Conservation (phyloP, 2,113 vertebrate genomes). For the Phoxinus phoxinus region DNA sequence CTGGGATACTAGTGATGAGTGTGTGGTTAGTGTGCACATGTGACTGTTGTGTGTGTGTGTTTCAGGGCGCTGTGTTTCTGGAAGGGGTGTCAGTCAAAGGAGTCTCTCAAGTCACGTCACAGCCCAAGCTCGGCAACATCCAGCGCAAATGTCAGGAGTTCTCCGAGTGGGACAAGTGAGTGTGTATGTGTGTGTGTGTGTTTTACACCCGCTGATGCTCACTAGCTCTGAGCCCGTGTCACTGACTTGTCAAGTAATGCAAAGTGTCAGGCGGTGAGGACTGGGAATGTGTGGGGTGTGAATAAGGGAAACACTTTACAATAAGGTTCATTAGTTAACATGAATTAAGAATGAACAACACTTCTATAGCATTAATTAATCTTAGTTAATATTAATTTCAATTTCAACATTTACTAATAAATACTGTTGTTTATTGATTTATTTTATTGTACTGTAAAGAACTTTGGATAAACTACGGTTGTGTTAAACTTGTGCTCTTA, state of each 20-base stretch:
- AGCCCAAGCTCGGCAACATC: conserved; percentile 90
- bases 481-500: too few species aligned
- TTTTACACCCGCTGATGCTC: not conserved
- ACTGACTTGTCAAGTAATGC: not conserved
- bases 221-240: not conserved
- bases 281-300: not conserved
- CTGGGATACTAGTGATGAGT: not conserved
- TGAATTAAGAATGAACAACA: too few species aligned
- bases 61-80: conserved; percentile 92
- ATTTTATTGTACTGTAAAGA: too few species aligned
- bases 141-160: conserved; percentile 94
- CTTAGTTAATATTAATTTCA: too few species aligned
- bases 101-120: conserved; percentile 89
- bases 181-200: conserved; percentile 40
- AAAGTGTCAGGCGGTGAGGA: not conserved
- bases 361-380: too few species aligned
- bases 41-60: conserved; percentile 37
- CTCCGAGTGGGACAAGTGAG: conserved; percentile 93
- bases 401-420: too few species aligned
- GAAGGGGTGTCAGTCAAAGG: conserved; percentile 91
- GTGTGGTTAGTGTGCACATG: not conserved
- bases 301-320: not conserved
- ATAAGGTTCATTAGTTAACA: too few species aligned
- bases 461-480: too few species aligned
- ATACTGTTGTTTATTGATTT: too few species aligned